These are phyloP conservation scores for Leucozona laternaria DNA, from an alignment of 2,888 invertebrate species.

Conservation along the genomic window DNA sequence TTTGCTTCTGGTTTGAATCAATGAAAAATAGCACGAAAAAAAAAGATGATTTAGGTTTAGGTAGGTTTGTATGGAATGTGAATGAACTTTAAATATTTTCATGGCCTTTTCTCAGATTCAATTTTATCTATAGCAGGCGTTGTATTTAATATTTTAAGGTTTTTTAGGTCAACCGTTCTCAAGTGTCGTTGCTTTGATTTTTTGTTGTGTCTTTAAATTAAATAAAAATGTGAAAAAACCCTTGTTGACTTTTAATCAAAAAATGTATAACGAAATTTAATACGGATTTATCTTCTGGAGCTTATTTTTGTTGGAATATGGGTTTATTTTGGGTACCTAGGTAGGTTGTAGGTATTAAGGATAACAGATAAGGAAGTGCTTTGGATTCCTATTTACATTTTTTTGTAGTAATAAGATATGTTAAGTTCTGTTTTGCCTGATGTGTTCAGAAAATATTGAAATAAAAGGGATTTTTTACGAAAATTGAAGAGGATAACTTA, in stretches of 20 bases:
- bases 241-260: constrained; percentile 5
- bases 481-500: too few relatives aligned
- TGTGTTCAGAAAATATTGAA: too few relatives aligned
- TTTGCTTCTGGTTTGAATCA: background rate
- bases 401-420: too few relatives aligned
- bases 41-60: background rate
- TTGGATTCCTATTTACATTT: too few relatives aligned
- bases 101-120: background rate
- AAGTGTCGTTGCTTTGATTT: background rate
- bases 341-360: background rate
- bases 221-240: background rate
- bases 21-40: background rate
- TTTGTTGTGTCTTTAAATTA: background rate
- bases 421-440: too few relatives aligned
- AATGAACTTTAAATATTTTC: constrained; percentile 6
- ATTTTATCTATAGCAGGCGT: background rate
- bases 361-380: background rate
- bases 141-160: background rate
- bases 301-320: background rate
- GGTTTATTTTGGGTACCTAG: background rate
- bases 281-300: background rate
- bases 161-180: constrained; percentile 6
- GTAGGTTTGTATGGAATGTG: background rate
- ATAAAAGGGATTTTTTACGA: too few relatives aligned
- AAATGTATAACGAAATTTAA: background rate